Conservation (phyloP, 2,113 vertebrate species). For the human region DNA sequence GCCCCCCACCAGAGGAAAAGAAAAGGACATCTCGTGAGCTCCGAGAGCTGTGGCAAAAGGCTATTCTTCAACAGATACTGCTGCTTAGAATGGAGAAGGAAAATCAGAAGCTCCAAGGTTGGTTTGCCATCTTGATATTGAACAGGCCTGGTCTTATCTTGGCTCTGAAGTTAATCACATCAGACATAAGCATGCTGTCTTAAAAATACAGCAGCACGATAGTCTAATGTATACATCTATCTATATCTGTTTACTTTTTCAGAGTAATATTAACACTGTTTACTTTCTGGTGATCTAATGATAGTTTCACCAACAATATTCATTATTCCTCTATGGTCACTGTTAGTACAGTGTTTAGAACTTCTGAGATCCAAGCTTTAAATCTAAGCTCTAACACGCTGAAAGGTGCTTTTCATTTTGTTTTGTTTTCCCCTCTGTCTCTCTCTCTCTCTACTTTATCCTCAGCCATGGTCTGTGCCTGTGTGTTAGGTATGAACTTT, state of each 20-base stretch:
- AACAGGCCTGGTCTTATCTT: not conserved
- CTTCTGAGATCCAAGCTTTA: not conserved
- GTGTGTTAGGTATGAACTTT: not conserved
- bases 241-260: not conserved
- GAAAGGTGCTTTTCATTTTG: not conserved
- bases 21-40: conserved; percentile 89
- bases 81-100: conserved; percentile 98
- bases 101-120: conserved; percentile 97
- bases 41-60: conserved; percentile 95
- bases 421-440: not conserved
- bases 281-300: not conserved
- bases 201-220: not conserved
- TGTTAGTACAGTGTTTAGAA: not conserved
- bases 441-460: not conserved
- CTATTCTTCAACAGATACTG: conserved; percentile 96
- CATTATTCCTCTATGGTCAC: not conserved
- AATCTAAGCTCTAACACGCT: not conserved
- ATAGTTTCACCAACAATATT: not conserved
- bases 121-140: conserved; percentile 40
- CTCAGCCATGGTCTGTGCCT: not conserved
- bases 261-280: not conserved
- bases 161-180: not conserved
- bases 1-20: conserved; percentile 87
- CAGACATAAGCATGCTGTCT: not conserved
- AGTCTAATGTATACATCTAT: rapidly evolving